Evolutionary conservation across 1,140 invertebrate species (phyloP), one percentile per base, ranked within the genome.

Genomic region (Rhopalosiphum padi): DNA sequence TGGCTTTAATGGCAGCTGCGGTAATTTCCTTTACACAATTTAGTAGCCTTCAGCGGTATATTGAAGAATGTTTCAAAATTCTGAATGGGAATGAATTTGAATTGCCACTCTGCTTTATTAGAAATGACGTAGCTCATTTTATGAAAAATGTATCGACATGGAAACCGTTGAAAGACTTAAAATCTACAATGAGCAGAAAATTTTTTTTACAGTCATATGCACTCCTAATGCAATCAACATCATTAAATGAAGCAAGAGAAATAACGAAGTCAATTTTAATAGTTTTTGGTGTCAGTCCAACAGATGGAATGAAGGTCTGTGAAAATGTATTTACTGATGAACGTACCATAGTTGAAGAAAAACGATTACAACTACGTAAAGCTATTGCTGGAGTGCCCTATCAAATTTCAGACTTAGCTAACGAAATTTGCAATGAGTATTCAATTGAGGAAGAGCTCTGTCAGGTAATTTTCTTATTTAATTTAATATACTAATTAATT

Each of bases 41-140:
- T 82, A 82, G n/a, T 82, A 82, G 77, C n/a, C 35, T 82, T 35
- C 77, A 82, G 35, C 77, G n/a, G 22, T 82, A 82, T 18, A 82
- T 82, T 21, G 77, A 35, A 21, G 35, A 35, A 6, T 82, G 77
- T 37, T 82, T 82, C n/a, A 82, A 82, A 82, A 82, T 82, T 37
- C 4, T 82, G 77, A 82, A 37, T 37, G 77, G 77, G n/a, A 6
- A 0, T 37, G 35, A 82, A 35, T n/a, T 37, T 21, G 77, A 82
- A 82, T 82, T 82, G 77, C 77, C 77, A 37, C 77, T 82, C 3
- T 82, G 35, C 5, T 82, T 82, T 37, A 82, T 82, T 21, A n/a
- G 35, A 82, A 82, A 82, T 82, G 77, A 82, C 15, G 77, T 82
- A 82, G 77, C 77, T 82, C 77, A 82, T 35, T 82, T 82, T 22